Evolutionary conservation across 2,797 vertebrate species (phyloP).

Genomic region (Bovichtus variegatus): DNA sequence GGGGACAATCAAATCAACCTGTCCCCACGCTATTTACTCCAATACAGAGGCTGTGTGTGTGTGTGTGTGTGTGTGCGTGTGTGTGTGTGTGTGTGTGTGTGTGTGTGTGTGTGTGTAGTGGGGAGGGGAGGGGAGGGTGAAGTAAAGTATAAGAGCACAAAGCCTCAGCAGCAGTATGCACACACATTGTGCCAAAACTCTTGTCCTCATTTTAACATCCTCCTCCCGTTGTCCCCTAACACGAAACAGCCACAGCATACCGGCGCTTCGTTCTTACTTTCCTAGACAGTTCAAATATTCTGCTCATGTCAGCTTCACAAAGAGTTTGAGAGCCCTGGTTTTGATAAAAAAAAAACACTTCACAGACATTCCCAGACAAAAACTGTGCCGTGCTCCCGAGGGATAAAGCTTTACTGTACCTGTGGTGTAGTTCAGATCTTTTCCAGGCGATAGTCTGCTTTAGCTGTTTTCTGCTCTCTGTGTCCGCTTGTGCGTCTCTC

Average conservation of each 20-base stretch:
- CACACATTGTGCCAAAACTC: slow-evolving; percentile 53
- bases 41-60: slow-evolving; percentile 24
- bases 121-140: neutral
- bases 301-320: neutral
- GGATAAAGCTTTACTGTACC: slow-evolving; percentile 70
- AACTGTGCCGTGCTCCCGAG: neutral
- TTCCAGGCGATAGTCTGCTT: slow-evolving; percentile 39
- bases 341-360: neutral
- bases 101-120: neutral
- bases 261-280: slow-evolving; percentile 5
- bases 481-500: slow-evolving; percentile 39
- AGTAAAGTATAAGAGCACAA: slow-evolving; percentile 51
- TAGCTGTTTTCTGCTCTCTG: slow-evolving; percentile 22
- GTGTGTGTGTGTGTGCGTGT: neutral
- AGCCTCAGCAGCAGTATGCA: slow-evolving; percentile 63
- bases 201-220: slow-evolving; percentile 52
- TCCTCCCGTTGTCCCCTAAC: slow-evolving; percentile 26
- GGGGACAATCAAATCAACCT: slow-evolving; percentile 61
- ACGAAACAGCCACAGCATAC: slow-evolving; percentile 24
- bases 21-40: slow-evolving; percentile 42
- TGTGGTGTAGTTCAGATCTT: slow-evolving; percentile 60
- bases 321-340: slow-evolving; percentile 10
- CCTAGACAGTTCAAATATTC: neutral
- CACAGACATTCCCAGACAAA: neutral
- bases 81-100: neutral